Evolutionary conservation across 2,113 vertebrate genomes (phyloP), one percentile per base, ranked within the genome.

Genomic region (Rhineura floridana): DNA sequence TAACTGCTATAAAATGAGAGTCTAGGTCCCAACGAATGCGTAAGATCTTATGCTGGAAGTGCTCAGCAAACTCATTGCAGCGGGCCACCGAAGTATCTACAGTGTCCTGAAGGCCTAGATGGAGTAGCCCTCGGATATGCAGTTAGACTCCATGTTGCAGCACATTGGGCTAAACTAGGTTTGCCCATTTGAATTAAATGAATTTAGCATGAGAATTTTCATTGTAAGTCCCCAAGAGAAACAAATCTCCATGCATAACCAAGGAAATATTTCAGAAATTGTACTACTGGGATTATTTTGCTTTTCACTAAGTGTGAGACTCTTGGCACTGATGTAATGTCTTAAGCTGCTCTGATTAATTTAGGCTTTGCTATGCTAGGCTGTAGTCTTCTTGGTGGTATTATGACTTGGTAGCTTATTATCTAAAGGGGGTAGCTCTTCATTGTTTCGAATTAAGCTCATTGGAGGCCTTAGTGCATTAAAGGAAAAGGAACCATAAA

Each of bases 141-240:
- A 67, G 21, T 39, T 59, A 39, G 76, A 15, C 50, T 7, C 77
- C 36, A 10, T 23, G 50, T 3, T 79, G 50, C 50, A 36, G 23
- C 55, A 30, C 23, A 42, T 11, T 42, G 59, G 36, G 5, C 23
- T 63, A n/a, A 62, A 63, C 44, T 23, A 63, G 55, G 50, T 15
- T 25, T 21, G 6, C 59, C 39, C 42, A 62, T 63, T 30, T 81
- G 84, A 89, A 0, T 84, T 87, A 89, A 78, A 88, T 65, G 90
- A 69, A 86, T n/a, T 92, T 42, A 86, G 72, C 0, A 19, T 89
- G 92, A 86, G 62, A 84, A 83, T 55, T 83, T 70, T 72, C 88
- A 76, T 52, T 90, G 30, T 52, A 87, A 95, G 88, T 83, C 83
- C 15, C 89, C 90, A 87, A 36, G 67, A 85, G 62, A 81, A 89